These are phyloP conservation scores for Manduca sexta DNA, from an alignment of 1,140 invertebrate genomes.

Conservation along the genomic window DNA sequence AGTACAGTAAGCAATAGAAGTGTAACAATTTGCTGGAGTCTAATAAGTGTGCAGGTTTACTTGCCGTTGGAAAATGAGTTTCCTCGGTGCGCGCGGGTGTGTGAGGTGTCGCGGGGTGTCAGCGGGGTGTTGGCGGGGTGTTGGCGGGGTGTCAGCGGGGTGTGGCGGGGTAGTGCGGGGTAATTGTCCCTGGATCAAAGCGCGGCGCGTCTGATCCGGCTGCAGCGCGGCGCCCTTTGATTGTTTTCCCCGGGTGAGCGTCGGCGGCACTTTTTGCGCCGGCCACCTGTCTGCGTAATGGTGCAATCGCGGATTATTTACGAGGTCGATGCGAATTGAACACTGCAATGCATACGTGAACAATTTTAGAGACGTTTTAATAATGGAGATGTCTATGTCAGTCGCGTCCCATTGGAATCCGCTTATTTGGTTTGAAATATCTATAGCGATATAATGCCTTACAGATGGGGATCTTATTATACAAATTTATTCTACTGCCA, in stretches of 20 bases:
- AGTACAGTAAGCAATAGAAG: too few species aligned
- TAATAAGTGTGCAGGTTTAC: conserved; percentile 57
- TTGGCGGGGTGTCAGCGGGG: too few species aligned
- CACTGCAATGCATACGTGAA: too few species aligned
- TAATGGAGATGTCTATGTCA: too few species aligned
- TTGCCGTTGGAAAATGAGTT: conserved; percentile 65
- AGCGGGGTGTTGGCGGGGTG: too few species aligned
- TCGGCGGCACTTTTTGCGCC: conserved; percentile 41
- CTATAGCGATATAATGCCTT: too few species aligned
- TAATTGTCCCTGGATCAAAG: conserved; percentile 52
- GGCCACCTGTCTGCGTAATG: conserved; percentile 35
- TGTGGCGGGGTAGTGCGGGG: conserved; percentile 8
- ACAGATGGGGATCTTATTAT: too few species aligned
- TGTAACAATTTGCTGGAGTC: conserved; percentile 3
- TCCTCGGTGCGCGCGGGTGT: conserved; percentile 31
- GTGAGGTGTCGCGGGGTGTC: too few species aligned
- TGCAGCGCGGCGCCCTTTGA: conserved; percentile 54
- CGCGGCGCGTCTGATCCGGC: conserved; percentile 35
- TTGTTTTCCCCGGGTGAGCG: conserved; percentile 51
- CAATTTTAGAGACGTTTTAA: too few species aligned
- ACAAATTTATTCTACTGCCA: too few species aligned
- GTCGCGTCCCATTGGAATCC: too few species aligned
- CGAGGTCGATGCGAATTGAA: conserved; percentile 15
- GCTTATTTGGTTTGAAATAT: too few species aligned
- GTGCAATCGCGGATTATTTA: conserved; percentile 46